A percentile compares a stretch with the other conserved stretches of the same genome.
phyloP scores from a whole-genome alignment of 2,888 invertebrate genomes.

The Phortica magna region DNA sequence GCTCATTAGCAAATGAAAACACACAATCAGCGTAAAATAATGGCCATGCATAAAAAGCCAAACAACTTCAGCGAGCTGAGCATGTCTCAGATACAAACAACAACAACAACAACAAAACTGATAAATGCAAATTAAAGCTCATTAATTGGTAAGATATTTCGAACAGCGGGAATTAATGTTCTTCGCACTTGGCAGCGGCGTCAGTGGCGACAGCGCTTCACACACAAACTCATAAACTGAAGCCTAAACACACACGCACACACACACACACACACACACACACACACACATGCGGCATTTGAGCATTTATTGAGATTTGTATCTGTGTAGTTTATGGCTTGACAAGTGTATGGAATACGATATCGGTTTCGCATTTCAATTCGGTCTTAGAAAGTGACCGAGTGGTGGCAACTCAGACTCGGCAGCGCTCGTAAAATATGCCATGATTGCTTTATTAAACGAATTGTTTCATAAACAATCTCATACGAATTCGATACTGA shows the following conservation, averaged over 20 bases:
- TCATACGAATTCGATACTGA: neutral
- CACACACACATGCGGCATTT: neutral
- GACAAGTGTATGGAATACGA: constrained; percentile 28
- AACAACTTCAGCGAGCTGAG: constrained; percentile 22
- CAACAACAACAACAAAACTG: constrained; percentile 43
- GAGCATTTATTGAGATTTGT: constrained; percentile 21
- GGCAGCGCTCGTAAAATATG: constrained; percentile 60
- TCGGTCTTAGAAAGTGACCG: constrained; percentile 21
- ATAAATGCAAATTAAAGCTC: constrained; percentile 70
- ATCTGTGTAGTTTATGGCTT: constrained; percentile 27
- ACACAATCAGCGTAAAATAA: constrained; percentile 36
- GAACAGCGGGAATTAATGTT: constrained; percentile 68
- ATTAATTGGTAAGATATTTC: constrained; percentile 64
- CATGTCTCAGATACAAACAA: constrained; percentile 32
- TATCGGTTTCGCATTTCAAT: constrained; percentile 54
- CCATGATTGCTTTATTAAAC: constrained; percentile 70
- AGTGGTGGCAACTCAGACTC: constrained; percentile 18
- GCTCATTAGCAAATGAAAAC: constrained; percentile 41
- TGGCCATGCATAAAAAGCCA: constrained; percentile 32
- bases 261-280: neutral
- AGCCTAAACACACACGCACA: neutral
- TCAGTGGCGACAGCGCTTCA: neutral
- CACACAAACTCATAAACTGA: neutral
- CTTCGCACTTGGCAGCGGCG: constrained; percentile 58
- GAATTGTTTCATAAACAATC: constrained; percentile 66